Percentiles rank a stretch among this genome's conserved stretches.
phyloP scores from a whole-genome alignment of 2,888 invertebrate genomes.

The Drosophila cracens region DNA sequence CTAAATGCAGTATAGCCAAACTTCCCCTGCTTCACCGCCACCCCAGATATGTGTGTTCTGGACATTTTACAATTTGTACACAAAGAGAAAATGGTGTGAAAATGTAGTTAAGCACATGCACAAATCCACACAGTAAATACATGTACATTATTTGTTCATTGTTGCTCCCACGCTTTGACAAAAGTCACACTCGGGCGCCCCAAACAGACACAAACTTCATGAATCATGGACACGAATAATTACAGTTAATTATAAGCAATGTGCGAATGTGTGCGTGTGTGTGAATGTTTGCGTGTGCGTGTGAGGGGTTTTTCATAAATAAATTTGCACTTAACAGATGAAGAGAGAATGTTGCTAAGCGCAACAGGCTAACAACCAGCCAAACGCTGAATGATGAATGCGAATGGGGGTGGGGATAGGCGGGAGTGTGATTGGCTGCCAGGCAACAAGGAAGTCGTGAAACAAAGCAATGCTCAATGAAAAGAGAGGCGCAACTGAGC shows the following conservation, averaged over 20 bases:
- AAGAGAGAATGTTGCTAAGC: conserved; percentile 72
- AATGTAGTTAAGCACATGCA: conserved; percentile 1
- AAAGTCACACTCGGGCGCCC: conserved; percentile 37
- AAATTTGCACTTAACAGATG: conserved; percentile 75
- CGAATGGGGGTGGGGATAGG: neutral
- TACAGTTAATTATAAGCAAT: conserved; percentile 66
- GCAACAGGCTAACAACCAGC: conserved; percentile 70
- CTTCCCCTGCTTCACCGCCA: neutral
- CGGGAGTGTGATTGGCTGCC: conserved; percentile 31
- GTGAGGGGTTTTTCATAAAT: conserved; percentile 67
- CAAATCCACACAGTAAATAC: neutral
- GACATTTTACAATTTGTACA: conserved; percentile 11
- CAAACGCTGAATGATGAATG: conserved; percentile 22
- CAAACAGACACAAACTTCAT: conserved; percentile 31
- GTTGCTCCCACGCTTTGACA: conserved; percentile 60
- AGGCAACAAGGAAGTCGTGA: conserved; percentile 74
- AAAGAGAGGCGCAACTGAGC: conserved; percentile 43
- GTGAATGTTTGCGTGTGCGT: conserved; percentile 21
- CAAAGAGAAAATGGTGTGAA: conserved; percentile 22
- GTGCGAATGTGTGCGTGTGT: conserved; percentile 9
- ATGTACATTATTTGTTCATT: conserved; percentile 7
- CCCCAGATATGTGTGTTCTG: neutral
- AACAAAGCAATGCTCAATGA: conserved; percentile 73
- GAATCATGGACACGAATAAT: conserved; percentile 77
- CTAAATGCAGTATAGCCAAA: neutral